Evolutionary conservation across 2,113 vertebrate genomes (phyloP).

Genomic region (Gopherus flavomarginatus): DNA sequence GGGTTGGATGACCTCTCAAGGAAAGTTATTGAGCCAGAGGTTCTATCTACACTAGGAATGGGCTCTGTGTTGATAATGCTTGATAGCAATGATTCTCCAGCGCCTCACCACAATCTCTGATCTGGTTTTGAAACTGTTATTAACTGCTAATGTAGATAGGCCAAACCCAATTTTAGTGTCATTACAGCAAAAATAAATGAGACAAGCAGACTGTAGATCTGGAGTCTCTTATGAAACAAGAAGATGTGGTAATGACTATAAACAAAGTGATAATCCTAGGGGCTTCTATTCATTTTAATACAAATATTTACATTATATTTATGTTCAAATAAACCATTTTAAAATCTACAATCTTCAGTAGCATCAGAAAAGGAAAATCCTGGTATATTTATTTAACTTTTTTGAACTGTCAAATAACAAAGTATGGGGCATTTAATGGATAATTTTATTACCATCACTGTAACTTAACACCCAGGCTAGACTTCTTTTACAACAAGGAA

Average conservation of each 20-base stretch:
- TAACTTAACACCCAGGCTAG: background rate
- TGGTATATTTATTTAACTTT: background rate
- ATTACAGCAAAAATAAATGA: background rate
- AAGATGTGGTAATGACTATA: background rate
- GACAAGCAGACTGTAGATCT: background rate
- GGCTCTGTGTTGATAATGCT: background rate
- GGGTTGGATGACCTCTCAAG: background rate
- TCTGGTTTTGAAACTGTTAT: background rate
- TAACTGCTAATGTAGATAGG: background rate
- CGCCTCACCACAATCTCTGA: background rate
- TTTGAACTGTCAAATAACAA: conserved; percentile 32
- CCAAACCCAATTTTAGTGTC: background rate
- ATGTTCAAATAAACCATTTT: background rate
- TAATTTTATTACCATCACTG: conserved; percentile 9
- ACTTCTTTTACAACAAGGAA: conserved; percentile 56
- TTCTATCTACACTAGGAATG: background rate
- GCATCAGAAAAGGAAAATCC: background rate
- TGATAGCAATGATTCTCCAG: background rate
- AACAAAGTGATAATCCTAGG: background rate
- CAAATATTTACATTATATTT: background rate
- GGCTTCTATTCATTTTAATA: background rate
- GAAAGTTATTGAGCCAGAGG: background rate
- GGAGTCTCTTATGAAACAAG: background rate
- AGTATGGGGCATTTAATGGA: conserved; percentile 17
- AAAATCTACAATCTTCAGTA: background rate